Evolutionary conservation across 2,888 invertebrate genomes (phyloP).

Genomic region (Catonia carolina): DNA sequence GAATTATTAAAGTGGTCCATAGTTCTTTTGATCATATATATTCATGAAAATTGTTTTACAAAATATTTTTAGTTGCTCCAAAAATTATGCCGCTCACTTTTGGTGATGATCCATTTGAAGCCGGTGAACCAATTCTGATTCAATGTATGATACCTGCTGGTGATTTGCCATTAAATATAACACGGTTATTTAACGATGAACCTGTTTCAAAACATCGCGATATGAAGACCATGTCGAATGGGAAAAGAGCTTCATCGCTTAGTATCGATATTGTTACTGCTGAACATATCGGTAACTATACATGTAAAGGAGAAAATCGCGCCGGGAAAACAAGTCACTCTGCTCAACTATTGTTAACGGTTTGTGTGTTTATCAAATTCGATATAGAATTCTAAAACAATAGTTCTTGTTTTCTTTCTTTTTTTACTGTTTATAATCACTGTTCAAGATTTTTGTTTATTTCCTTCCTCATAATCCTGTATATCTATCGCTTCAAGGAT

Average conservation of each 20-base stretch:
- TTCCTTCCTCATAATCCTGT: too few relatives aligned
- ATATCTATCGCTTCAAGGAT: too few relatives aligned
- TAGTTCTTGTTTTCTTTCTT: background rate
- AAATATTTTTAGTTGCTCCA: slow-evolving; percentile 32
- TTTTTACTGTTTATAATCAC: background rate
- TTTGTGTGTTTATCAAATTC: too few relatives aligned
- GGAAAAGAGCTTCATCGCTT: slow-evolving; percentile 37
- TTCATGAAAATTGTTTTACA: too few relatives aligned
- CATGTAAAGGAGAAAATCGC: slow-evolving; percentile 62
- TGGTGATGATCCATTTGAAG: slow-evolving; percentile 32
- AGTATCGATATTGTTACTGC: slow-evolving; percentile 57
- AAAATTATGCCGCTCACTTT: slow-evolving; percentile 35
- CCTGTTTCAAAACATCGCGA: slow-evolving; percentile 37
- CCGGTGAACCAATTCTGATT: slow-evolving; percentile 42
- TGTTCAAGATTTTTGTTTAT: background rate
- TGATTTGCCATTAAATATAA: slow-evolving; percentile 57
- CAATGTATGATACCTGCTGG: slow-evolving; percentile 49
- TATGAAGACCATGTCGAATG: slow-evolving; percentile 40
- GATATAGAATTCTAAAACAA: too few relatives aligned
- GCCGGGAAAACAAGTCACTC: slow-evolving; percentile 51
- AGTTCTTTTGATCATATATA: too few relatives aligned
- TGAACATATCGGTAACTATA: slow-evolving; percentile 66
- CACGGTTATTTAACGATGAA: slow-evolving; percentile 57
- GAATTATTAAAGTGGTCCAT: too few relatives aligned
- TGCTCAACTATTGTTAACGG: slow-evolving; percentile 37